These are phyloP conservation scores for Callopanchax toddi DNA, from an alignment of 2,113 vertebrate species.

Conservation along the genomic window DNA sequence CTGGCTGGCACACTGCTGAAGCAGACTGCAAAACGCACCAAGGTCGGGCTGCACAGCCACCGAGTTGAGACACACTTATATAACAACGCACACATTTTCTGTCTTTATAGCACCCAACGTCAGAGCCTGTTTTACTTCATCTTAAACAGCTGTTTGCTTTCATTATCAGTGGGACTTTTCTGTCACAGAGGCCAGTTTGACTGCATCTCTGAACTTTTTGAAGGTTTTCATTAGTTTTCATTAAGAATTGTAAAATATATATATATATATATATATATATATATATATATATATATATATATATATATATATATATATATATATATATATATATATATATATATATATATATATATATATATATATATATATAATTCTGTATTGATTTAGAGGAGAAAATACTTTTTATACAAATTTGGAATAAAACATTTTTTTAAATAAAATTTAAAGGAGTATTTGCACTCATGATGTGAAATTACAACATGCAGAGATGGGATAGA, in stretches of 20 bases:
- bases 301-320: not conserved
- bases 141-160: conserved; percentile 9
- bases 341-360: not conserved
- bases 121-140: conserved; percentile 22
- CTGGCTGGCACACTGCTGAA: conserved; percentile 69
- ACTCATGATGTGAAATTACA: not conserved
- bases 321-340: not conserved
- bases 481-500: not conserved
- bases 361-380: not conserved
- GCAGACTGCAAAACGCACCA: conserved; percentile 70
- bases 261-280: not conserved
- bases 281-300: not conserved
- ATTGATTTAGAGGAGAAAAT: not conserved
- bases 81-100: conserved; percentile 50
- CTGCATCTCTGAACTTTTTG: not conserved
- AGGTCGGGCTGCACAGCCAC: conserved; percentile 69
- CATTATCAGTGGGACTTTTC: conserved; percentile 6
- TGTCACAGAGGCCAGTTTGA: not conserved
- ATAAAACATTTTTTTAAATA: too few relatives aligned
- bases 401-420: too few relatives aligned
- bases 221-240: not conserved
- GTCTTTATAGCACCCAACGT: conserved; percentile 19
- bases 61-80: conserved; percentile 59
- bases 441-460: too few relatives aligned
- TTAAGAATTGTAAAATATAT: not conserved